Evolutionary conservation across 2,113 vertebrate species (phyloP), one percentile per base, ranked within the genome.

Genomic region (Donacobius atricapilla): DNA sequence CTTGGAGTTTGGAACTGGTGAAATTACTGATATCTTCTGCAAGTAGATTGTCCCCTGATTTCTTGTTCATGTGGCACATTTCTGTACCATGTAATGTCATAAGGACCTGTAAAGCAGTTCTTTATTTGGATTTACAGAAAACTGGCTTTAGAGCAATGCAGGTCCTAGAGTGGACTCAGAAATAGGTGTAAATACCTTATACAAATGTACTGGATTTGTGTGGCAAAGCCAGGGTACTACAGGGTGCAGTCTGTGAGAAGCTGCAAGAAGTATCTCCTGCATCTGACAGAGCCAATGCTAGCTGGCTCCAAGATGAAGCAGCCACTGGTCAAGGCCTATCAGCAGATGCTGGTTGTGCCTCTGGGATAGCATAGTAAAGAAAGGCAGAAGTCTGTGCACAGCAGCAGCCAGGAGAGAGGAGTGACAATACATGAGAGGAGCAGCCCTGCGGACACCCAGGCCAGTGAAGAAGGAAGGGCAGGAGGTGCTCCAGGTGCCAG

Each of bases 281-380:
- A 28, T 31, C 33, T 0, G 0, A 4, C 33, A 23, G 10, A 56
- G 18, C 42, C 45, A 48, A 4, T 22, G 58, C 22, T 51, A n/a
- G 6, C 20, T 1, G 1, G 37, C 44, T 72, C 20, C 58, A 51
- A 6, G 44, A 39, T 2, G 9, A 37, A 39, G 5, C 37, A 9
- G 8, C 50, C 28, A 8, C 51, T 60, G 64, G 24, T 51, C 45
- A 60, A 48, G 35, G 21, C 20, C 58, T 20, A 16, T 37, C 47
- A 57, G 33, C 12, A 37, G 33, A 10, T 7, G 4, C 8, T 44
- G 53, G 31, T 48, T 21, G n/a, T 42, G 9, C 19, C 35, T 78
- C 57, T 58, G 66, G 6, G 23, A 22, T 88, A 42, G 42, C 0
- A 0, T 30, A 23, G 20, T n/a, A 37, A 37, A 54, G 27, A 53